phyloP scores from a whole-genome alignment of 2,888 invertebrate species.

The Coelinius sp. region DNA sequence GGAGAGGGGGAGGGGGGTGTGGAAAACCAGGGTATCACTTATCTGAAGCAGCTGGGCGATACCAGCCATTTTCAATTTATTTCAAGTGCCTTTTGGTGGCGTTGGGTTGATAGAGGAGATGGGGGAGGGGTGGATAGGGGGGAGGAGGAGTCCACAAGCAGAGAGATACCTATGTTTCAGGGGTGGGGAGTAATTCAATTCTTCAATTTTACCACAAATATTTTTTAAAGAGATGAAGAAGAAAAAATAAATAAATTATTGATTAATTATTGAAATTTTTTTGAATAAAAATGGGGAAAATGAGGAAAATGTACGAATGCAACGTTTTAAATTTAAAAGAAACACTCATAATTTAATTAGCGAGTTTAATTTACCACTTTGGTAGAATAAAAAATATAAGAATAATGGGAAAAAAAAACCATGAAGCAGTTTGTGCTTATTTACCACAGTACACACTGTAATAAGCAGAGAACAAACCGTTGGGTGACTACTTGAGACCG shows the following conservation, averaged over 20 bases:
- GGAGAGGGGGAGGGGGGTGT: background rate
- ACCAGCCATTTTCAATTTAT: constrained; percentile 69
- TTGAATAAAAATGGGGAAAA: background rate
- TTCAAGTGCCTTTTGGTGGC: constrained; percentile 64
- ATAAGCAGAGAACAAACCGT: constrained; percentile 65
- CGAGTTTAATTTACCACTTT: constrained; percentile 60
- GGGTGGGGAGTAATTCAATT: too few relatives aligned
- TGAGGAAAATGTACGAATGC: background rate
- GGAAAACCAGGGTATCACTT: constrained; percentile 32
- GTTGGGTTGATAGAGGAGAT: constrained; percentile 55
- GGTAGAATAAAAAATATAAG: constrained; percentile 32
- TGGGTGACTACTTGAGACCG: constrained; percentile 58
- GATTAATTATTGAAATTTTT: background rate
- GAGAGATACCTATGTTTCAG: constrained; percentile 55
- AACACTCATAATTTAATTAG: constrained; percentile 63
- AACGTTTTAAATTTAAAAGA: constrained; percentile 40
- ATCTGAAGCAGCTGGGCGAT: constrained; percentile 33
- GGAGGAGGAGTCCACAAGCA: constrained; percentile 29
- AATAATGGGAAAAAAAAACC: constrained; percentile 28
- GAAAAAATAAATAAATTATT: too few relatives aligned
- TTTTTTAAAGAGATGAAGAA: background rate
- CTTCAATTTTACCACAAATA: constrained; percentile 14
- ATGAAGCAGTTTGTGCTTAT: constrained; percentile 51
- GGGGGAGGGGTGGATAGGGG: constrained; percentile 24
- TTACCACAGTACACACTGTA: constrained; percentile 61